phyloP scores from a whole-genome alignment of 2,797 vertebrate genomes.

The Garrulus glandarius region DNA sequence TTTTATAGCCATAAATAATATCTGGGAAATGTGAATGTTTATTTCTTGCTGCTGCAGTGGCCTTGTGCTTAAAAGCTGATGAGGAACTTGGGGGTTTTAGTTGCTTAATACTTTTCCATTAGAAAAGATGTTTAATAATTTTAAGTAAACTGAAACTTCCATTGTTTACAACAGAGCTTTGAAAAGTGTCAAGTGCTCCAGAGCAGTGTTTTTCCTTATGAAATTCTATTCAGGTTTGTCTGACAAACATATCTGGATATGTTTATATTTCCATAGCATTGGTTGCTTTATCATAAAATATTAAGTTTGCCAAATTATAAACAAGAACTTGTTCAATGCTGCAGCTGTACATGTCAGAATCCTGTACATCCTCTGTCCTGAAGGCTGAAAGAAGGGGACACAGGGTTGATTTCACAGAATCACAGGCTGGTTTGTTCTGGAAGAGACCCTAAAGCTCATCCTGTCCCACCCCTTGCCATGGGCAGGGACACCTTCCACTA shows the following conservation, averaged over 20 bases:
- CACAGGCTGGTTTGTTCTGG: not conserved
- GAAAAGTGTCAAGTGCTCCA: conserved; percentile 59
- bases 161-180: conserved; percentile 57
- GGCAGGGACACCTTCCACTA: not conserved
- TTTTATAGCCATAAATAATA: not conserved
- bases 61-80: not conserved
- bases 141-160: conserved; percentile 58
- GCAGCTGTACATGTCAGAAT: conserved; percentile 35
- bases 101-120: conserved; percentile 65
- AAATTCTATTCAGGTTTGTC: conserved; percentile 61
- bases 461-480: not conserved
- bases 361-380: not conserved
- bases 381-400: not conserved
- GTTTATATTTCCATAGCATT: conserved; percentile 50
- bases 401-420: not conserved
- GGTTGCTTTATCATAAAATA: conserved; percentile 62
- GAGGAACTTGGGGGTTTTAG: not conserved
- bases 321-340: not conserved
- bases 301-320: conserved; percentile 35
- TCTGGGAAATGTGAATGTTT: conserved; percentile 16
- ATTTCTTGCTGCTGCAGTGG: not conserved
- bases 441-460: not conserved
- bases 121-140: conserved; percentile 55
- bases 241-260: conserved; percentile 42
- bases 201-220: conserved; percentile 45